Evolutionary conservation across 2,113 vertebrate species (phyloP).

Genomic region (Girardinichthys multiradiatus): DNA sequence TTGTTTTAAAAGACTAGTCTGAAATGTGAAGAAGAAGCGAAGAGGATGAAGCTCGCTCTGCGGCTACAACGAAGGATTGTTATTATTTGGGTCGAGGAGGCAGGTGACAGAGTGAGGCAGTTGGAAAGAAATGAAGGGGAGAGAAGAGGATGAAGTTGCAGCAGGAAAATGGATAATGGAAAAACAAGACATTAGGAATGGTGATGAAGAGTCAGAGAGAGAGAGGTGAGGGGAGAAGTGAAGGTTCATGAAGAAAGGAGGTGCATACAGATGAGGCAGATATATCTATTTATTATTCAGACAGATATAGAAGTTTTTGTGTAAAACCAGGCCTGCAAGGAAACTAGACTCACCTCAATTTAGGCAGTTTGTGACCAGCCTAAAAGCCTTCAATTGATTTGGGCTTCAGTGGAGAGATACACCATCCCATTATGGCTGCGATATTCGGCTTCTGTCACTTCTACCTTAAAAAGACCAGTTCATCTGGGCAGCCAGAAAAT

Average conservation of each 20-base stretch:
- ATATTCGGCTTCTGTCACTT: slow-evolving; percentile 27
- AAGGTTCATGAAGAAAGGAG: slow-evolving; percentile 16
- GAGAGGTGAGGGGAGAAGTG: slow-evolving; percentile 33
- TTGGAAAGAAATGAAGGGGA: slow-evolving; percentile 43
- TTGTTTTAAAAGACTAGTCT: neutral
- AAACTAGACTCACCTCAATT: slow-evolving; percentile 22
- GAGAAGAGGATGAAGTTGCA: slow-evolving; percentile 54
- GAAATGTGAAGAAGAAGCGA: neutral
- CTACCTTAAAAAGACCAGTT: slow-evolving; percentile 16
- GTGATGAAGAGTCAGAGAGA: slow-evolving; percentile 45
- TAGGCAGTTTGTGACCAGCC: slow-evolving; percentile 16
- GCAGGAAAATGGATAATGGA: slow-evolving; percentile 47
- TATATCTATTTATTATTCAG: slow-evolving; percentile 42
- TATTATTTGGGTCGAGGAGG: slow-evolving; percentile 40
- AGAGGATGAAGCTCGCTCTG: slow-evolving; percentile 51
- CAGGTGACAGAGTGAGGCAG: slow-evolving; percentile 20
- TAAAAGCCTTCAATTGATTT: slow-evolving; percentile 47
- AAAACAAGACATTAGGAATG: slow-evolving; percentile 51
- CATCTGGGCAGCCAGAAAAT: slow-evolving; percentile 1
- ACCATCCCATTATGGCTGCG: slow-evolving; percentile 12
- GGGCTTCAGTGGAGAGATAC: slow-evolving; percentile 16
- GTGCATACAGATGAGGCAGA: slow-evolving; percentile 49
- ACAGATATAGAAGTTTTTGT: slow-evolving; percentile 20
- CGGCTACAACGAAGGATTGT: slow-evolving; percentile 27
- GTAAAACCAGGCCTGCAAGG: slow-evolving; percentile 36